phyloP scores from a whole-genome alignment of 2,888 invertebrate genomes.

The Ommatoiulus sabulosus region DNA sequence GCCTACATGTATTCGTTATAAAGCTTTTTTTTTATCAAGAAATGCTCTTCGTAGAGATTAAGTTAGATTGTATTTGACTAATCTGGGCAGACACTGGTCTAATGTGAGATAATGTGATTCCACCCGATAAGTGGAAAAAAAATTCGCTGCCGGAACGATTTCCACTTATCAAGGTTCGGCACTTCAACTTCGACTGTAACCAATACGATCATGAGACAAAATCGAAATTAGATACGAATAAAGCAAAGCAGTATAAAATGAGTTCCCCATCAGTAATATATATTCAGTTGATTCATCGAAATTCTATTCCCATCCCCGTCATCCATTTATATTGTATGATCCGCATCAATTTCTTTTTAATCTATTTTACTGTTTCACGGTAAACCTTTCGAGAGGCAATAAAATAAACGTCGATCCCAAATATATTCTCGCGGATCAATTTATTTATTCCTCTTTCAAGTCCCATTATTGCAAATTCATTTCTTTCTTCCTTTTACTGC shows the following conservation, averaged over 20 bases:
- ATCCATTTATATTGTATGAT: not conserved
- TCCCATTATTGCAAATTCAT: slow-evolving; percentile 13
- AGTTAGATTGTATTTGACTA: too few relatives aligned
- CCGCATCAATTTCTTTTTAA: slow-evolving; percentile 7
- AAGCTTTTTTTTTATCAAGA: too few relatives aligned
- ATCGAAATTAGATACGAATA: too few relatives aligned
- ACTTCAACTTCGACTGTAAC: too few relatives aligned
- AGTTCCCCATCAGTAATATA: not conserved
- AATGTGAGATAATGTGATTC: too few relatives aligned
- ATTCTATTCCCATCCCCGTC: not conserved
- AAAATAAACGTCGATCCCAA: slow-evolving; percentile 26
- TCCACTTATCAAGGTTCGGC: too few relatives aligned
- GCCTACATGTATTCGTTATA: too few relatives aligned
- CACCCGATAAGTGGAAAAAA: too few relatives aligned
- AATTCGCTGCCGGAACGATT: too few relatives aligned
- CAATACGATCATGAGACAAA: too few relatives aligned
- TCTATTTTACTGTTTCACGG: slow-evolving; percentile 9
- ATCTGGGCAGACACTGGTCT: too few relatives aligned
- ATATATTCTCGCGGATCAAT: not conserved
- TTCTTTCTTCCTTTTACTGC: not conserved
- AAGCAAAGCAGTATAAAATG: not conserved
- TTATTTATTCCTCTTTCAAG: not conserved
- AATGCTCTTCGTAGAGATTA: too few relatives aligned
- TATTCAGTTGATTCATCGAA: not conserved
- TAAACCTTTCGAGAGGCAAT: slow-evolving; percentile 27